Base-by-base conservation (phyloP, 2,113 vertebrate species). In the Lathamus discolor region DNA sequence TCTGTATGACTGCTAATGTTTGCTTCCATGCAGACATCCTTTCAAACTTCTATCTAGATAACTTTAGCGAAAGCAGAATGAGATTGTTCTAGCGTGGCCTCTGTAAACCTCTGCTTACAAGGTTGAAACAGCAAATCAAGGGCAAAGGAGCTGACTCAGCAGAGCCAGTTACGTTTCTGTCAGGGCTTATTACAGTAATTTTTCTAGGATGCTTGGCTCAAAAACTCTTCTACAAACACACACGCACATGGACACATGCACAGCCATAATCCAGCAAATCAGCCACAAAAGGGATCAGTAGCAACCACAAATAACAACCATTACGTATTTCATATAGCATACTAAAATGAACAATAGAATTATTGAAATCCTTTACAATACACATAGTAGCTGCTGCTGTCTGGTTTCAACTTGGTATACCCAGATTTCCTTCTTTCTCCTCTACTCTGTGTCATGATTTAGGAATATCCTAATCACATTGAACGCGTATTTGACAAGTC, bases 41-140 rank as follows among this genome's bases (percentile, higher is more conserved):
- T 86, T 91, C 41, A 92, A 83, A 37, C 33, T 28, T 94, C 79
- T 69, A 44, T 83, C 91, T 76, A 90, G 15, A 89, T 64, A 85
- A 68, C 11, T 68, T 87, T 59, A 23, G 11, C 55, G 81, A 73
- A 75, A 55, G 6, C 5, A 77, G 44, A 83, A 83, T 75, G 20
- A 92, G 29, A 76, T 79, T 22, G 37, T 75, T 86, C 88, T 93
- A 17, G 11, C 0, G 0, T 64, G 54, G 49, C 61, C 81, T 88
- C 86, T 91, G 55, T 62, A 64, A 93, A 76, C 3, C 17, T 93
- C 68, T 95, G 49, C 59, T 86, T 92, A 64, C 14, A 46, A 80
- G 66, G 69, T 85, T 95, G 70, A 96, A 96, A 94, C 41, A 69
- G 83, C 67, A 90, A 77, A 73, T 54, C 55, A 64, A 76, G 33